These are phyloP conservation scores for Siphlonurus alternatus DNA, from an alignment of 2,888 invertebrate species.

Conservation along the genomic window DNA sequence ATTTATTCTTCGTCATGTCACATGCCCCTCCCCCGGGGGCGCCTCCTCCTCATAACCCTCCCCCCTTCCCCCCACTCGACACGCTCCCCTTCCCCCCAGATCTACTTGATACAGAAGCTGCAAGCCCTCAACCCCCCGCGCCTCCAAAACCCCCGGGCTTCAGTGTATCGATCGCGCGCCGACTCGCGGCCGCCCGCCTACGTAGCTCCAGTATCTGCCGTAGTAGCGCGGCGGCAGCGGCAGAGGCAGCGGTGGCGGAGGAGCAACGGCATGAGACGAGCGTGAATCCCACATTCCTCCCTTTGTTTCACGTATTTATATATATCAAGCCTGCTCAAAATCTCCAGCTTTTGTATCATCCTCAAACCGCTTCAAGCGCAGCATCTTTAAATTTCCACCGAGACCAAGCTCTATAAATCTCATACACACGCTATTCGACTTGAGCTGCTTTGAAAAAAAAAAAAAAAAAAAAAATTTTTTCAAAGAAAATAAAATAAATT, in stretches of 20 bases:
- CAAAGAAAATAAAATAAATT: too few relatives aligned
- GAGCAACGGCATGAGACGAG: background rate
- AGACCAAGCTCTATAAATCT: background rate
- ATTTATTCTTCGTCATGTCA: background rate
- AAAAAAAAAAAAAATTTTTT: background rate
- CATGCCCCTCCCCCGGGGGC: background rate
- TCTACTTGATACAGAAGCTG: background rate
- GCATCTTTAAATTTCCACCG: background rate
- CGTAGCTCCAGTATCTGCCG: background rate
- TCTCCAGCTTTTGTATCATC: background rate
- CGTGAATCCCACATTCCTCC: background rate
- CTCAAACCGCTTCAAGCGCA: background rate
- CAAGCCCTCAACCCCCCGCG: background rate
- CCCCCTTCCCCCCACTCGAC: background rate
- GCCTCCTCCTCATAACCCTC: too few relatives aligned
- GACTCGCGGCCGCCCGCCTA: background rate
- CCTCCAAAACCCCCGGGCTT: constrained; percentile 1
- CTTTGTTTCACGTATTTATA: background rate
- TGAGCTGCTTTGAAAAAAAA: background rate
- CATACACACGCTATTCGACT: background rate
- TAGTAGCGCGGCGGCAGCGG: background rate
- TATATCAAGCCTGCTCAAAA: background rate
- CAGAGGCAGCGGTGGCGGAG: background rate
- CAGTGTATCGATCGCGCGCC: background rate
- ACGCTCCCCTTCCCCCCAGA: background rate